phyloP scores from a whole-genome alignment of 2,888 invertebrate genomes.

The Limnephilus rhombicus region DNA sequence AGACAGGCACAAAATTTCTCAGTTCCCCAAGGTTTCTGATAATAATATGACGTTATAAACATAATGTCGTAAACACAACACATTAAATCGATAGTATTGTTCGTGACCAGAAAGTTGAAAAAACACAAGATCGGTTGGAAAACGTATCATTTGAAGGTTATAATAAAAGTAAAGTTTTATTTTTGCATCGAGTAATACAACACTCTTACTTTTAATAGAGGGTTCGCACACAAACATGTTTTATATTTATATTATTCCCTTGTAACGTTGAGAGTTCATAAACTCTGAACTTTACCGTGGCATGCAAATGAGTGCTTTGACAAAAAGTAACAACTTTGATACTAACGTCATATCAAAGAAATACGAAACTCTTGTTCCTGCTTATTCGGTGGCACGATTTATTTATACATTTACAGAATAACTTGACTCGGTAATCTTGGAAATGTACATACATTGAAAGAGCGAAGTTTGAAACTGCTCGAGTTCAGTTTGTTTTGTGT shows the following conservation, averaged over 20 bases:
- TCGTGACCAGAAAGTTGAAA: neutral
- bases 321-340: neutral
- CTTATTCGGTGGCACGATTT: neutral
- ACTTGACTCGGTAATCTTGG: neutral
- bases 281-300: neutral
- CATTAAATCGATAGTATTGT: neutral
- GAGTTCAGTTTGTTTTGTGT: slow-evolving; percentile 44
- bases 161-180: neutral
- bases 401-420: neutral
- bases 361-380: neutral
- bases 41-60: neutral
- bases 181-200: neutral
- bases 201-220: neutral
- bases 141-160: neutral
- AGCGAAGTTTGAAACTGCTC: neutral
- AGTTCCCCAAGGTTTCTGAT: neutral
- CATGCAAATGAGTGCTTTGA: neutral
- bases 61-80: neutral
- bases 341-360: neutral
- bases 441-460: neutral
- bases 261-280: neutral
- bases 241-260: neutral
- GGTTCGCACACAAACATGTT: neutral
- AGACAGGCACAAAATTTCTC: neutral
- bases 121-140: neutral